phyloP scores from a whole-genome alignment of 2,888 invertebrate species.

The Drosophila mimetica region DNA sequence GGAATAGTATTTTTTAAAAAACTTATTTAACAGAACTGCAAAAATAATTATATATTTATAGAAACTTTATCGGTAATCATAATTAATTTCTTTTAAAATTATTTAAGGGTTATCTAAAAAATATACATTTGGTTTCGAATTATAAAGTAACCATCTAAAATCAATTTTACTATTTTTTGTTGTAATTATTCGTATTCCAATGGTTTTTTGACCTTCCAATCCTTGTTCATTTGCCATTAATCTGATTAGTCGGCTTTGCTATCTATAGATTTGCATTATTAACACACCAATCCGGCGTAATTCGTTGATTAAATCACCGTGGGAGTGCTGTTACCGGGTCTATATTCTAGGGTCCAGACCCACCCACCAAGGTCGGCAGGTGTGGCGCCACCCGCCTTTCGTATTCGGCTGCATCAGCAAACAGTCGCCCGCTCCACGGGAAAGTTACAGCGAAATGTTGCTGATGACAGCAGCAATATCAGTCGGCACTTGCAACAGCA shows the following conservation, averaged over 20 bases:
- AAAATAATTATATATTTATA: too few species aligned
- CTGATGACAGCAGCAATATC: conserved; percentile 68
- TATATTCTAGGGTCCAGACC: background rate
- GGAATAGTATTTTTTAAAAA: too few species aligned
- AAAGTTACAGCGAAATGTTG: conserved; percentile 48
- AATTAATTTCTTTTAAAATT: too few species aligned
- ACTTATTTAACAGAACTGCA: too few species aligned
- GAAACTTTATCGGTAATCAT: too few species aligned
- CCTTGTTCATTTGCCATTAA: background rate
- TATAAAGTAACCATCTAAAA: too few species aligned
- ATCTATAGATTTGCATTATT: conserved; percentile 30
- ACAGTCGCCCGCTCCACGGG: conserved; percentile 16
- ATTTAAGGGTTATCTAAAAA: too few species aligned
- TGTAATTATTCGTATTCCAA: background rate
- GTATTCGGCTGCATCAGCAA: conserved; percentile 26
- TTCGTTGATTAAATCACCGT: conserved; percentile 24
- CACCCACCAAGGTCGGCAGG: conserved; percentile 45
- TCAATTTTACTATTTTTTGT: too few species aligned
- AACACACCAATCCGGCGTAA: conserved; percentile 30
- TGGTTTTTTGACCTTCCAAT: background rate
- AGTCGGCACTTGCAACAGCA: conserved; percentile 36
- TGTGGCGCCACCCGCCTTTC: conserved; percentile 4
- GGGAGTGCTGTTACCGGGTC: background rate
- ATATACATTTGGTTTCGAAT: too few species aligned
- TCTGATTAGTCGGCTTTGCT: conserved; percentile 20